Evolutionary conservation across 2,113 vertebrate genomes (phyloP), one percentile per base, ranked within the genome.

Genomic region (Rhodinocichla rosea): DNA sequence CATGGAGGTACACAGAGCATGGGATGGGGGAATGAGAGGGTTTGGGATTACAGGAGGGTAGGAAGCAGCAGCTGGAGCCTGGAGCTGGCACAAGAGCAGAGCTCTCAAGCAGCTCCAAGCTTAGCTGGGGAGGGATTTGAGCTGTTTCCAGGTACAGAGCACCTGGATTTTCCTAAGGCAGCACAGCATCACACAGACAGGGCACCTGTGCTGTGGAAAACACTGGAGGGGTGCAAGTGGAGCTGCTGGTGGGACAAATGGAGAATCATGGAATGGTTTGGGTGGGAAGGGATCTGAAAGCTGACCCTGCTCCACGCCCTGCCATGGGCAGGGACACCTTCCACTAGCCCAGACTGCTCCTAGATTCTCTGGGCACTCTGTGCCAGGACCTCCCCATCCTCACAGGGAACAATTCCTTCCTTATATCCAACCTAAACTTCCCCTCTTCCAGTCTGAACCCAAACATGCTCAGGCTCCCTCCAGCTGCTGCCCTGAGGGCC

Each of bases 131-230:
- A 62, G 55, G 67, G 37, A 57, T 4, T 1, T 3, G 27, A 39
- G 32, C 45, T 59, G 32, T 77, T 83, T 33, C 13, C 40, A 70
- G 22, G 47, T 14, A 19, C 10, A 40, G 64, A 87, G 67, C 42
- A 63, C 44, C 65, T 56, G 4, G 10, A 17, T 75, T 79, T 52
- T 11, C 64, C 83, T 56, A 42, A 47, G 64, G 63, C 76, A 81
- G 68, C 75, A 45, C 42, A 68, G 5, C 0, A 3, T 45, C 86
- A 49, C 2, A 23, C 2, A 2, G 55, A 62, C 27, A 83, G 39
- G 49, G 27, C 37, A 24, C 0, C 0, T 2, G 13, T 4, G 14
- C n/a, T 7, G 27, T 22, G 11, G 5, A 7, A 76, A 83, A 42
- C 42, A 40, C 50, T 1, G 10, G 2, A 68, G 67, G 7, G 22